Base-by-base conservation (phyloP, 2,113 vertebrate genomes). In the Leptobrachium leishanense region DNA sequence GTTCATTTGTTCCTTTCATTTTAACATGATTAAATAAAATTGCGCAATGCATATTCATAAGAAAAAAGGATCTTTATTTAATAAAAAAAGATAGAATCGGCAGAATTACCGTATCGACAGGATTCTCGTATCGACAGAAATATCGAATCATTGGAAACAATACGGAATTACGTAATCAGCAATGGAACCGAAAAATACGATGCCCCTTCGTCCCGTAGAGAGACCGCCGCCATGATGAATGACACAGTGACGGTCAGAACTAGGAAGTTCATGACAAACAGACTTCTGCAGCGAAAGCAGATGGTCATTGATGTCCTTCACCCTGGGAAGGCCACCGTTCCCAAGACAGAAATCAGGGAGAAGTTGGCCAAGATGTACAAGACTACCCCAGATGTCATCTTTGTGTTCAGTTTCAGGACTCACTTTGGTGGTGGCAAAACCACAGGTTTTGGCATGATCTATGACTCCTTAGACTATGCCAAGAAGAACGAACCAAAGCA, bases 401-500 rank as follows among this genome's bases (percentile, higher is more conserved):
- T 99, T 73, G 96, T 97, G 13, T 99, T 98, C 68, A 97, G 98
- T 87, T 99, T 99, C 92, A 94, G 95, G 87, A 98, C 97, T 81
- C 97, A 98, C 86, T 99, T 99, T 8, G 96, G 96, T 84, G 97
- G 97, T 75, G 98, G 97, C 87, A 99, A 99, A 83, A 99, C 98
- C 44, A 99, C 97, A 1, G 98, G 98, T 74, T 99, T 99, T 77
- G 98, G 95, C 84, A 99, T 99, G 97, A 95, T 99, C 77, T 99
- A 99, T 6, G 98, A 99, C 83, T 98, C 98, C 0, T 83, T 99
- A 85, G 98, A 99, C 88, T 98, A 95, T 12, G 97, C 97, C 2
- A 99, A 99, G 94, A 99, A 99, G 88, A 99, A 99, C 0, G 98
- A 99, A 85, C 98, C 98, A 82, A 99, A 99, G 82, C 96, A 99